Percentiles rank a stretch among this genome's conserved stretches.
Evolutionary conservation across 2,113 vertebrate genomes (phyloP).

Genomic region (Numenius arquata): DNA sequence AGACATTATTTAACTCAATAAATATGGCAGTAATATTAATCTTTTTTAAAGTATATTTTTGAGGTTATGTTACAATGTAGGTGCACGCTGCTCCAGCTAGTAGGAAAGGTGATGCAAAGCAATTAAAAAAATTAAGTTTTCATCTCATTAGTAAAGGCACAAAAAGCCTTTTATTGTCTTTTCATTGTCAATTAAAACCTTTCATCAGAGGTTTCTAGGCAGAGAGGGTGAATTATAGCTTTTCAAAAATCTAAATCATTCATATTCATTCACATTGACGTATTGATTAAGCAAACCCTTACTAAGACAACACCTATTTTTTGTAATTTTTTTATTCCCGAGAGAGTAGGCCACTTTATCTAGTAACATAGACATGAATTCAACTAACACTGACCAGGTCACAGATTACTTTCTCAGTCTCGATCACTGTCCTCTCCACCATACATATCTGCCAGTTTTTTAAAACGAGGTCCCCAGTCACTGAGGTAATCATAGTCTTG

Average conservation of each 20-base stretch:
- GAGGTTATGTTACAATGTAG: constrained; percentile 63
- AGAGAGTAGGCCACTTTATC: constrained; percentile 64
- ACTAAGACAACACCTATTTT: constrained; percentile 75
- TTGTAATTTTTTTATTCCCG: constrained; percentile 32
- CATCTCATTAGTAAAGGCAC: constrained; percentile 68
- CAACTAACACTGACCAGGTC: constrained; percentile 21
- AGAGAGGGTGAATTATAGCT: constrained; percentile 42
- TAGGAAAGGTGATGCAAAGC: constrained; percentile 66
- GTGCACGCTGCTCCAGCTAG: constrained; percentile 45
- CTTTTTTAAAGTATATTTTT: constrained; percentile 49
- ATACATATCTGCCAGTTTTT: constrained; percentile 81
- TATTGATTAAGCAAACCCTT: constrained; percentile 72
- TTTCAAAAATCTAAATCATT: constrained; percentile 16
- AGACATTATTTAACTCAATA: constrained; percentile 77
- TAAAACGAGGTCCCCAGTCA: constrained; percentile 81
- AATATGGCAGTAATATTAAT: constrained; percentile 74
- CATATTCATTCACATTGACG: constrained; percentile 66
- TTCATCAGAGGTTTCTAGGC: constrained; percentile 58
- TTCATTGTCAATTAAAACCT: constrained; percentile 50
- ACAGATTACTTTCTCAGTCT: constrained; percentile 66
- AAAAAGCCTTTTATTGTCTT: constrained; percentile 76
- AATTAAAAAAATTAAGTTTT: constrained; percentile 55
- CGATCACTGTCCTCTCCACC: constrained; percentile 78
- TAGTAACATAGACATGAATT: constrained; percentile 55
- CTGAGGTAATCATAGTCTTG: constrained; percentile 81